Evolutionary conservation across 2,113 vertebrate genomes (phyloP), one percentile per base, ranked within the genome.

Genomic region (Phycodurus eques): DNA sequence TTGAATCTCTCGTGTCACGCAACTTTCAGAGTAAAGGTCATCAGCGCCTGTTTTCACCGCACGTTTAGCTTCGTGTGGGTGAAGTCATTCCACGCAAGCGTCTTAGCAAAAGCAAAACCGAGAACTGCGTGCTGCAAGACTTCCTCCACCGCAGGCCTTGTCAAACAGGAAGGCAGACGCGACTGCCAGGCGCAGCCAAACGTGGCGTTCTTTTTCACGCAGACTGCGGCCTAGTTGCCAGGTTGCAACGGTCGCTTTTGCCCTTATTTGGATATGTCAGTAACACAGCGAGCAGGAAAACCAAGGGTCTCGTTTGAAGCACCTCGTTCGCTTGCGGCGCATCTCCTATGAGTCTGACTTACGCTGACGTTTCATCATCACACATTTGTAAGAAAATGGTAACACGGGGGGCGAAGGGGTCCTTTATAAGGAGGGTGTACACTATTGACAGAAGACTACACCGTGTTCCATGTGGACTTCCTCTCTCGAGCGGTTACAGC

Each of bases 221-320:
- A 43, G 68, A 35, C n/a, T 12, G 60, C 39, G 76, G 79, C 49
- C 79, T 78, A 68, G 82, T 75, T 90, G 84, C 86, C 72, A 70
- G 59, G 59, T 73, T 54, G 47, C 56, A 59, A 51, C 67, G 7
- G 22, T 57, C 65, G 61, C 65, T 88, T 89, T 88, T 93, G 84
- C 51, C 92, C 90, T 88, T 93, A 93, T 93, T 92, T 92, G 92
- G 93, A 70, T 68, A 87, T 81, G 72, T 33, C 60, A 56, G n/a
- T 46, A 22, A 72, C 53, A 63, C 47, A 0, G 65, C 56, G 63
- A 63, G 70, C 22, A 68, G 61, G 61, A 56, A 60, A 17, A 0
- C 2, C 1, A 35, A 70, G 53, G 67, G n/a, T 44, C 14, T 71
- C 15, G n/a, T 65, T 65, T 65, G 11, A 46, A 22, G 63, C 56